Evolutionary conservation across 2,797 vertebrate genomes (phyloP).

Genomic region (Clarias pachynema): DNA sequence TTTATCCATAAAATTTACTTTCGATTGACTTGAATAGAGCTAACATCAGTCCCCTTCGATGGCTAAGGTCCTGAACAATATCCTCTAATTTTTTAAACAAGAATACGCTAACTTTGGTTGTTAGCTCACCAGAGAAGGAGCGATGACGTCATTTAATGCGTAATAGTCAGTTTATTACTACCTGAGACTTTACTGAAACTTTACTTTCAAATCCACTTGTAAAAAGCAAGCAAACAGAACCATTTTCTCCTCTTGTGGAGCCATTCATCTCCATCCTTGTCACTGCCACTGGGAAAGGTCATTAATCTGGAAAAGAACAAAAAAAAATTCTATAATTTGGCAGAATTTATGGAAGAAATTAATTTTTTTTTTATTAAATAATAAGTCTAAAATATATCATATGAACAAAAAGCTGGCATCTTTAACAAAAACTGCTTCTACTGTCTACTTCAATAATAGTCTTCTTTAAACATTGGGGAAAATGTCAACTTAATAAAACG

Average conservation of each 20-base stretch:
- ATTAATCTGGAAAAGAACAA: slow-evolving; percentile 43
- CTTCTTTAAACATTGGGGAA: not conserved
- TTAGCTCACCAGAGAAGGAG: slow-evolving; percentile 31
- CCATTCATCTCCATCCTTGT: slow-evolving; percentile 70
- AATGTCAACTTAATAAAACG: not conserved
- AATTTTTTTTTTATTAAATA: not conserved
- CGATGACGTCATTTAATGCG: slow-evolving; percentile 63
- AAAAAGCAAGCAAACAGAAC: slow-evolving; percentile 43
- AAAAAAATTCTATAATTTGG: not conserved
- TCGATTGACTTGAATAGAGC: slow-evolving; percentile 32
- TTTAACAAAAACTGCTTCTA: not conserved
- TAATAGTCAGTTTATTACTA: slow-evolving; percentile 63
- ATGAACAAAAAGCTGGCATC: not conserved
- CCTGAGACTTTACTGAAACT: slow-evolving; percentile 65
- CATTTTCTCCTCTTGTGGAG: slow-evolving; percentile 60
- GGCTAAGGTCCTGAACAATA: slow-evolving; percentile 39
- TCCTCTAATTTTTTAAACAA: slow-evolving; percentile 34
- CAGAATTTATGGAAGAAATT: not conserved
- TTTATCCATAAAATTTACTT: slow-evolving; percentile 23
- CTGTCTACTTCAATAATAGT: not conserved
- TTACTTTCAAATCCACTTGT: slow-evolving; percentile 63
- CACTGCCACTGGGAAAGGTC: slow-evolving; percentile 71
- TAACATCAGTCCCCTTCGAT: slow-evolving; percentile 33
- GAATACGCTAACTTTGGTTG: slow-evolving; percentile 35
- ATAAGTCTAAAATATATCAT: not conserved